Percentiles rank a stretch among this genome's conserved stretches.
Evolutionary conservation across 2,888 invertebrate species (phyloP).

Genomic region (Hanleya hanleyi): DNA sequence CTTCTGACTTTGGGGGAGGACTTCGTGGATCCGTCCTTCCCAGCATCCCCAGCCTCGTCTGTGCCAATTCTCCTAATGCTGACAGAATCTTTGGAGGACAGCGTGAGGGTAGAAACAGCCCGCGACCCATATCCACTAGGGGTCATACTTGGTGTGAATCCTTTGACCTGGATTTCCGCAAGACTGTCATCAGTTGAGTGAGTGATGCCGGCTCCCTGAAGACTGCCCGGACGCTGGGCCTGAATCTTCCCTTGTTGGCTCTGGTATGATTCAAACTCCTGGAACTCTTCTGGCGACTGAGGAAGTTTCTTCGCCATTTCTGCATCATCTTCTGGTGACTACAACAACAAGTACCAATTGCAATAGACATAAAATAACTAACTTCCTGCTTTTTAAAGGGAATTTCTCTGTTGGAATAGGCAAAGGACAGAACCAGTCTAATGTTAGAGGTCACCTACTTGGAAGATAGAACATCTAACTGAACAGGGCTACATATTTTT

Average conservation of each 20-base stretch:
- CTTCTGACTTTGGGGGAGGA: constrained; percentile 27
- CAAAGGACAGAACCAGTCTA: too few relatives aligned
- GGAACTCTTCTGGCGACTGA: constrained; percentile 59
- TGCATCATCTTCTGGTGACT: constrained; percentile 35
- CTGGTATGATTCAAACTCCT: constrained; percentile 68
- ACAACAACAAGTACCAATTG: too few relatives aligned
- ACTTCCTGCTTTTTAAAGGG: too few relatives aligned
- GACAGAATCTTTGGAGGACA: constrained; percentile 92
- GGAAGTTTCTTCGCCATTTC: constrained; percentile 33
- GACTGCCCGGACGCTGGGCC: constrained; percentile 5
- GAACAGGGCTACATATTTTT: too few relatives aligned
- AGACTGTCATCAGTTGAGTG: constrained; percentile 90
- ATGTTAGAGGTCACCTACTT: too few relatives aligned
- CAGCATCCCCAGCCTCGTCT: constrained; percentile 91
- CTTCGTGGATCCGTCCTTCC: constrained; percentile 20
- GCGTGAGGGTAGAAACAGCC: constrained; percentile 92
- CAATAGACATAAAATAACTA: too few relatives aligned
- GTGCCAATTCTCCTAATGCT: constrained; percentile 92
- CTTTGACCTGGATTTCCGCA: constrained; percentile 81
- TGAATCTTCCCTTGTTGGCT: constrained; percentile 46
- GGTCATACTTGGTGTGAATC: constrained; percentile 75
- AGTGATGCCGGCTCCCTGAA: constrained; percentile 75
- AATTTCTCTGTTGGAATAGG: too few relatives aligned
- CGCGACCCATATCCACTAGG: constrained; percentile 83
- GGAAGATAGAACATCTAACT: too few relatives aligned